Base-by-base conservation (phyloP, 2,113 vertebrate genomes). In the Rallus limicola region DNA sequence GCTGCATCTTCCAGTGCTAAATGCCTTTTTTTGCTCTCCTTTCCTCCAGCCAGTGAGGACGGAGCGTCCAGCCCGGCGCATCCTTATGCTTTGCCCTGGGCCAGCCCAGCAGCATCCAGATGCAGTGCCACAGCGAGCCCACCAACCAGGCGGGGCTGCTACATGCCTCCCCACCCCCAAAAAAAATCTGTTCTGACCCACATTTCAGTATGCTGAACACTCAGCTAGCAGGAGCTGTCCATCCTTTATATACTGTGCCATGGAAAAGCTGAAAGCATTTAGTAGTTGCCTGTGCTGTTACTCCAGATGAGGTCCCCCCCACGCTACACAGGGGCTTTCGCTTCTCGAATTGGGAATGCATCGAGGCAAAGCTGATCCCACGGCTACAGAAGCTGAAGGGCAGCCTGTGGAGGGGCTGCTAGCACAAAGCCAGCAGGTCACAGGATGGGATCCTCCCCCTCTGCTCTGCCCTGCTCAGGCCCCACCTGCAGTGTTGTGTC, bases 271-370 rank as follows among this genome's bases (percentile, higher is more conserved):
- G 90, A 68, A 86, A 71, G 59, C 77, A 44, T 69, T 67, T 19
- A 21, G 65, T 36, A 19, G 21, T 38, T 50, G 40, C 36, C 64
- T 42, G 0, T 15, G 33, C 17, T 60, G 40, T 40, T 71, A 15
- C 40, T 65, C 9, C 1, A 1, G 21, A 38, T 40, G 72, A 85
- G 71, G 82, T 28, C 56, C 40, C 38, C 59, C n/a, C 23, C 3
- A 28, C 0, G 0, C 48, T 5, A n/a, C 16, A 29, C 6, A 28
- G 0, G 6, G 14, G 9, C 36, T 77, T 19, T 26, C 25, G 1
- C 58, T 64, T 59, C 86, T 25, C 26, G 25, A 12, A 40, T 0
- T 23, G 52, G 55, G 78, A 78, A 81, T 0, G 16, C 82, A 46
- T 14, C 46, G 4, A 40, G 34, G 28, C 79, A 69, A 29, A 55